Evolutionary conservation across 1,140 invertebrate genomes (phyloP).

Genomic region (Melitaea cinxia): DNA sequence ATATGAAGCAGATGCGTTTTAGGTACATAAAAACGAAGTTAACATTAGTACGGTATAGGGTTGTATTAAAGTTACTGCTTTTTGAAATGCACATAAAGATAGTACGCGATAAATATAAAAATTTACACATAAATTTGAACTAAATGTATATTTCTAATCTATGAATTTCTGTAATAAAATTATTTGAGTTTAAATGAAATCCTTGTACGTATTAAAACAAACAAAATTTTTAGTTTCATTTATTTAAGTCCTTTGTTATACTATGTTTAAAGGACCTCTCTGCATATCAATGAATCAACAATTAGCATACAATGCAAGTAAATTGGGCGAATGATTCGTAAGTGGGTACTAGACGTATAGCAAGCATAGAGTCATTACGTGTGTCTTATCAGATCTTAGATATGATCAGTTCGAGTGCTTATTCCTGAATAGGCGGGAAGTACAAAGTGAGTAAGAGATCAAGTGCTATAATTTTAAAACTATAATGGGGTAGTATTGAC

Average conservation of each 20-base stretch:
- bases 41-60: conserved; percentile 14
- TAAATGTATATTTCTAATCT: no score
- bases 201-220: not conserved
- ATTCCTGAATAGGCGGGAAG: conserved; percentile 32
- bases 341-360: conserved; percentile 54
- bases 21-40: conserved; percentile 26
- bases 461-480: conserved; percentile 19
- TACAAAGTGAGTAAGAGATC: conserved; percentile 25
- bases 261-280: conserved; percentile 51
- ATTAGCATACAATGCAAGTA: conserved; percentile 58
- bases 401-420: conserved; percentile 49
- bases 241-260: conserved; percentile 15
- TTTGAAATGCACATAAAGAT: not conserved
- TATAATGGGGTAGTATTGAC: not conserved
- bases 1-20: conserved; percentile 61
- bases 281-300: conserved; percentile 58
- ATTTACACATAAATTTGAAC: no score
- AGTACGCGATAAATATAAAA: no score
- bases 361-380: conserved; percentile 61
- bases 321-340: conserved; percentile 70
- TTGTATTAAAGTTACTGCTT: not conserved
- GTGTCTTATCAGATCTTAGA: conserved; percentile 55
- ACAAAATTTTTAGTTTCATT: conserved; percentile 2
- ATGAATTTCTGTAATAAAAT: not conserved
- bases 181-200: not conserved